Percentiles rank a stretch among this genome's conserved stretches.
phyloP scores from a whole-genome alignment of 2,113 vertebrate genomes.

The Takifugu flavidus region DNA sequence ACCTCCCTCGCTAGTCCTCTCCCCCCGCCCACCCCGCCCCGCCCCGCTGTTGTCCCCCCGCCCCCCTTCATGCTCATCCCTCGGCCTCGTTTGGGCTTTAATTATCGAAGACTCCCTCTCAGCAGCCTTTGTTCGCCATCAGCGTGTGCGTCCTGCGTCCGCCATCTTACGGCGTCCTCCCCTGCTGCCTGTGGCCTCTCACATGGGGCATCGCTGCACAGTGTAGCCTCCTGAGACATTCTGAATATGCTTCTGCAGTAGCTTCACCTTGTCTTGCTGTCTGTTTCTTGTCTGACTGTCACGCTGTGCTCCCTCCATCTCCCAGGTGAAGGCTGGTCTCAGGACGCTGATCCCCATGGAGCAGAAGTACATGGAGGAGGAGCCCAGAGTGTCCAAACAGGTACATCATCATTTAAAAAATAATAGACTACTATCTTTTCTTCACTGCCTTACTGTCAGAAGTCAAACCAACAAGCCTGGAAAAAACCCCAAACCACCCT shows the following conservation, averaged over 20 bases:
- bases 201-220: conserved; percentile 26
- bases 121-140: conserved; percentile 68
- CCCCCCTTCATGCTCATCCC: conserved; percentile 49
- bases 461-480: conserved; percentile 45
- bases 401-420: conserved; percentile 68
- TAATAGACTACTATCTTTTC: neutral
- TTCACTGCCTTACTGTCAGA: conserved; percentile 25
- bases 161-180: conserved; percentile 72
- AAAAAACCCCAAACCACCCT: conserved; percentile 7
- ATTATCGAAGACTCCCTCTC: conserved; percentile 74
- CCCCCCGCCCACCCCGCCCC: conserved; percentile 4
- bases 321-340: conserved; percentile 94
- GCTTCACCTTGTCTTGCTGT: neutral
- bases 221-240: neutral
- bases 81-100: conserved; percentile 70
- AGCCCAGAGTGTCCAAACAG: conserved; percentile 97
- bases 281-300: neutral
- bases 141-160: conserved; percentile 65
- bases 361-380: conserved; percentile 98
- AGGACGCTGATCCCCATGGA: conserved; percentile 93
- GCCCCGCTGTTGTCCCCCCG: conserved; percentile 1
- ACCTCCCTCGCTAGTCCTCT: conserved; percentile 45
- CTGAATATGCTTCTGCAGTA: neutral
- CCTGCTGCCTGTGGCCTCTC: conserved; percentile 42
- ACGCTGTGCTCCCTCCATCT: conserved; percentile 58